Conservation (phyloP, 1,140 invertebrate genomes). For the Drosophila elegans region DNA sequence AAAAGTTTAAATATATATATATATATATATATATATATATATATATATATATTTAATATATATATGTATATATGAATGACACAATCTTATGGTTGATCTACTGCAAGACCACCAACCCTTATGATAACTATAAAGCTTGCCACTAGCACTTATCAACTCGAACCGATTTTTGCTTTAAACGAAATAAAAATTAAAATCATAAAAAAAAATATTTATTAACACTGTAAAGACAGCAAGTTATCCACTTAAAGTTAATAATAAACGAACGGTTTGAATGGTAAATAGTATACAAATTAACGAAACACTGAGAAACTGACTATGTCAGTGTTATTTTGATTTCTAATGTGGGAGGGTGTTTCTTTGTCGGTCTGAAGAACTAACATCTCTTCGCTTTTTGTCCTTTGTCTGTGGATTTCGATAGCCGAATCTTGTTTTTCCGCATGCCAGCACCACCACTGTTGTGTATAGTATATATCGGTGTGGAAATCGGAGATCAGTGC, state of each 20-base stretch:
- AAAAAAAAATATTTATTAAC: constrained; percentile 30
- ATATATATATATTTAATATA: no score
- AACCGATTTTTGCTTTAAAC: constrained; percentile 35
- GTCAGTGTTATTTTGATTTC: no score
- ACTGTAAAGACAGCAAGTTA: constrained; percentile 12
- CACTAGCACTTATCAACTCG: constrained; percentile 11
- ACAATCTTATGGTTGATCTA: not conserved
- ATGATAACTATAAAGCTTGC: not conserved
- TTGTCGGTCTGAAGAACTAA: not conserved
- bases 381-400: not conserved
- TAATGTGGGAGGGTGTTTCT: not conserved
- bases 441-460: constrained; percentile 36
- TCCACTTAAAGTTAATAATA: not conserved
- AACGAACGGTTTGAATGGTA: not conserved
- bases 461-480: not conserved
- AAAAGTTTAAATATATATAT: no score
- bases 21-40: no score
- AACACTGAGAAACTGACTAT: no score
- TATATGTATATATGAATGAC: no score
- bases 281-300: not conserved
- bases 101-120: constrained; percentile 18
- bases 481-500: constrained; percentile 59
- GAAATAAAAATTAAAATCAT: constrained; percentile 18
- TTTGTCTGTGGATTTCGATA: constrained; percentile 32
- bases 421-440: constrained; percentile 48